Conservation (phyloP, 2,113 vertebrate genomes). For the Hydropotes inermis region DNA sequence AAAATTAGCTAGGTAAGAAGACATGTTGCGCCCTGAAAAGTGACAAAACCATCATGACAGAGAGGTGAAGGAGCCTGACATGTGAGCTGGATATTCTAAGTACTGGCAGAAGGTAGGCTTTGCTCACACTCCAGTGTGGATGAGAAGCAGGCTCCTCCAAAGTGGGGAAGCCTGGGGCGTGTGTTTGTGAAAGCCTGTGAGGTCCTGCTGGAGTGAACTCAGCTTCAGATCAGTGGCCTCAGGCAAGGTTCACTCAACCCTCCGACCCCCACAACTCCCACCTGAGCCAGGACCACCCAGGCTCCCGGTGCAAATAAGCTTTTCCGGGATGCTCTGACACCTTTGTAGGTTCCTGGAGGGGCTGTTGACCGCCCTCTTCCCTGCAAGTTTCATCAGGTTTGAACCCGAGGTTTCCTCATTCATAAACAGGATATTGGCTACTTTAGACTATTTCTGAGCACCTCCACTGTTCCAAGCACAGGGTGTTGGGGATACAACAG, state of each 20-base stretch:
- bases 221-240: background rate
- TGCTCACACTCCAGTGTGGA: background rate
- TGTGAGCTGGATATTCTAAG: background rate
- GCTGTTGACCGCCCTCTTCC: background rate
- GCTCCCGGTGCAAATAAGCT: background rate
- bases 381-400: background rate
- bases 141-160: background rate
- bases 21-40: background rate
- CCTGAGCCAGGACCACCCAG: slow-evolving; percentile 46
- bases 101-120: background rate
- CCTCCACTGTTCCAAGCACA: background rate
- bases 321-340: background rate
- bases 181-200: background rate
- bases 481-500: background rate
- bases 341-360: fast-evolving
- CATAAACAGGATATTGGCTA: background rate
- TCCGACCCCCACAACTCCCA: background rate
- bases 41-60: background rate
- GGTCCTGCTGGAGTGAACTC: background rate
- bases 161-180: background rate
- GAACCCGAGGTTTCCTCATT: background rate
- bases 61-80: background rate
- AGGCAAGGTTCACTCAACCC: background rate
- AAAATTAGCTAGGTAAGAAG: background rate
- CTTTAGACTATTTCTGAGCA: background rate